Percentiles rank a stretch among this genome's conserved stretches.
phyloP scores from a whole-genome alignment of 2,113 vertebrate species.

The Furnarius figulus region DNA sequence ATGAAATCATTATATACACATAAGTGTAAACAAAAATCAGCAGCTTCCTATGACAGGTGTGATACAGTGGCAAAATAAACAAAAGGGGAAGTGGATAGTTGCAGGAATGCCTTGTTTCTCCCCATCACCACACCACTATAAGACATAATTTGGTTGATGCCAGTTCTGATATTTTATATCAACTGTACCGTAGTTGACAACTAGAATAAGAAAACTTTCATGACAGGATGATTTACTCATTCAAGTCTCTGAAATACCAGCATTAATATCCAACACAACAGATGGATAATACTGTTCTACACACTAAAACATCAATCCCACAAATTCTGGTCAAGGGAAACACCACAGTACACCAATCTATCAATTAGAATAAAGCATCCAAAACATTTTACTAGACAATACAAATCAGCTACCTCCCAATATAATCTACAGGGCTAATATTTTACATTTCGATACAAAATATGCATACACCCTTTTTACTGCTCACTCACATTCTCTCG shows the following conservation, averaged over 20 bases:
- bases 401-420: not conserved
- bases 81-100: accelerated
- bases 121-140: accelerated
- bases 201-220: not conserved
- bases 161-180: not conserved
- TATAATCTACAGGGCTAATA: not conserved
- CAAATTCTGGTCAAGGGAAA: not conserved
- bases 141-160: not conserved
- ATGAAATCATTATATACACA: not conserved
- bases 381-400: not conserved
- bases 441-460: not conserved
- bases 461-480: not conserved
- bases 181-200: not conserved
- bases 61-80: not conserved
- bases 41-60: not conserved
- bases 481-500: not conserved
- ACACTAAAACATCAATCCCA: not conserved
- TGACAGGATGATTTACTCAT: not conserved
- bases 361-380: not conserved
- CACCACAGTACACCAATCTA: not conserved
- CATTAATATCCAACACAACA: not conserved
- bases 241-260: not conserved
- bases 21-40: not conserved
- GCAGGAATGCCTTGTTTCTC: not conserved
- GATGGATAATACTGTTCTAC: not conserved